Percentiles rank a stretch among this genome's conserved stretches.
phyloP scores from a whole-genome alignment of 1,140 invertebrate species.

The Ostrea edulis region DNA sequence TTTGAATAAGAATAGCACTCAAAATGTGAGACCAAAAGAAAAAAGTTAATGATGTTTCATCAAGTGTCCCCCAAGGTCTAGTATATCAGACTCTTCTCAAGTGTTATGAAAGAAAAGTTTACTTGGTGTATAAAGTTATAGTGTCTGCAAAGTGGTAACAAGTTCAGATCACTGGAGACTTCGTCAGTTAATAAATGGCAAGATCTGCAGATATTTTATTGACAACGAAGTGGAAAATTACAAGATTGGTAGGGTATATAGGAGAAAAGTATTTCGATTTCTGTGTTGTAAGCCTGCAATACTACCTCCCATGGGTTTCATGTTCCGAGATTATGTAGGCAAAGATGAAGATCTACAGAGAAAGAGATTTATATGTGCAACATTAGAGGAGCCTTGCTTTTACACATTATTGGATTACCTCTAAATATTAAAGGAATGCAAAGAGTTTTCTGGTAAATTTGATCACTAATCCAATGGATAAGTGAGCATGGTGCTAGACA shows the following conservation, averaged over 20 bases:
- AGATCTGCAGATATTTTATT: constrained; percentile 28
- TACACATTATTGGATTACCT: constrained; percentile 2
- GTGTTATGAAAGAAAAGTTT: not conserved
- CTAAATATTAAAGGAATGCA: constrained; percentile 4
- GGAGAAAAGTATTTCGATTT: constrained; percentile 22
- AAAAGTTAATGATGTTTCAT: not conserved
- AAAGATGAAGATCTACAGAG: constrained; percentile 5
- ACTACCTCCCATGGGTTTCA: not conserved
- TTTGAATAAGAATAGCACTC: not conserved
- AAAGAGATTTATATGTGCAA: constrained; percentile 33
- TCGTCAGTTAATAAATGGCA: not conserved
- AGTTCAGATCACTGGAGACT: constrained; percentile 18
- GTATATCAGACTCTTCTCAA: constrained; percentile 7
- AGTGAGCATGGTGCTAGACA: not conserved
- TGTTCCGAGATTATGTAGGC: not conserved
- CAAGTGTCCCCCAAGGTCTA: not conserved
- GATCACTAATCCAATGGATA: not conserved
- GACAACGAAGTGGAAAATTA: constrained; percentile 2
- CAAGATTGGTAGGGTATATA: constrained; percentile 8
- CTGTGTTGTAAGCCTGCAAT: not conserved
- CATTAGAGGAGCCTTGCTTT: not conserved
- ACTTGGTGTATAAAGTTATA: not conserved
- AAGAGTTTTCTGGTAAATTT: constrained; percentile 2
- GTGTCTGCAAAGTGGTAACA: constrained; percentile 9
- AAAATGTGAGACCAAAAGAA: not conserved